Base-by-base conservation (phyloP, 2,113 vertebrate species). In the Azemiops feae region DNA sequence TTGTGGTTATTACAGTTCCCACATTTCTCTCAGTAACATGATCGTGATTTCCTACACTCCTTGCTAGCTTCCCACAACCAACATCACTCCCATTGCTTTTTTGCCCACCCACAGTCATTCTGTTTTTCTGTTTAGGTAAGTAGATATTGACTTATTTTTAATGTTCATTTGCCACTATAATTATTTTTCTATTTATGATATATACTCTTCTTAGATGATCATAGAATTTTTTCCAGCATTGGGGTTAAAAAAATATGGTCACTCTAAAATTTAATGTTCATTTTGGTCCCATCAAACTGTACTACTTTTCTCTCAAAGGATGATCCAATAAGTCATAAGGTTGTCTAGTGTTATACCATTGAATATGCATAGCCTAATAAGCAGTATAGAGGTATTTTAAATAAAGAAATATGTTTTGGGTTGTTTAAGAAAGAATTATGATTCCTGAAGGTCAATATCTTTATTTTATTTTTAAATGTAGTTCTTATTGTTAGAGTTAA, bases 361-460 rank as follows among this genome's bases (percentile, higher is more conserved):
- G 69, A 39, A 34, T 5, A 74, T 74, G 64, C 14, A 69, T 16
- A 69, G 5, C 58, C 18, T 69, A 27, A 74, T 34, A 74, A 74
- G 4, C 30, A 69, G 14, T 74, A 74, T 74, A n/a, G 64, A 74
- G 34, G 16, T 74, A 74, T 74, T 74, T 69, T 34, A 74, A 74
- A 64, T 64, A 30, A 30, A 34, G 14, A 74, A 74, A 74, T 74
- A 74, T 34, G 14, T 74, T 16, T 74, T 74, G n/a, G 64, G 14
- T 16, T 74, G 30, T 74, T 14, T 34, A 69, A 69, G 30, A 34
- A 74, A 74, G n/a, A 74, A 18, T 34, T 74, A 74, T 1, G n/a
- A 34, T 16, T 16, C 93, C 60, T 94, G 92, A 25, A 95, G 91
- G 85, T 27, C 0, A 85, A 60, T 93, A 89, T 92, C 16, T 14